These are phyloP conservation scores for Drosophila parabipectinata DNA, from an alignment of 1,140 invertebrate genomes.

Conservation along the genomic window DNA sequence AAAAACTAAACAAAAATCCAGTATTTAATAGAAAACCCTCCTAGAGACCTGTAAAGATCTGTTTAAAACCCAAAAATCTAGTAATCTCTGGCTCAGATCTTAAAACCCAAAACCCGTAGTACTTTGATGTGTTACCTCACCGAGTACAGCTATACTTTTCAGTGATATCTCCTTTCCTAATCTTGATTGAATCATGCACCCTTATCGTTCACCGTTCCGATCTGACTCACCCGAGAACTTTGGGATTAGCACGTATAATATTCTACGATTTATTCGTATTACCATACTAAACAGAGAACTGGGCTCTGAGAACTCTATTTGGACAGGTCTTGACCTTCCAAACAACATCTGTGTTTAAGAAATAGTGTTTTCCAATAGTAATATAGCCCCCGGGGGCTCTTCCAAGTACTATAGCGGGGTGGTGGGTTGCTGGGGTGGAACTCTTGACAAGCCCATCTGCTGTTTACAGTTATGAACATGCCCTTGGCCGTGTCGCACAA, in stretches of 20 bases:
- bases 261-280: no score
- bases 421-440: neutral
- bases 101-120: neutral
- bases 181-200: conserved; percentile 29
- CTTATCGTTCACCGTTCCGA: conserved; percentile 19
- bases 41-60: no score
- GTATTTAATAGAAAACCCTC: no score
- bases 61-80: no score
- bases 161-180: conserved; percentile 4
- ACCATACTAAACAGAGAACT: no score
- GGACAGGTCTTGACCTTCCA: neutral
- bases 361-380: neutral
- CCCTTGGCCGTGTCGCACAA: conserved; percentile 48
- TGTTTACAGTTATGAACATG: conserved; percentile 57
- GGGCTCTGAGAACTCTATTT: no score
- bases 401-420: neutral
- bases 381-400: neutral
- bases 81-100: neutral
- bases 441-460: conserved; percentile 11
- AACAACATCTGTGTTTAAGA: neutral
- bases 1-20: no score
- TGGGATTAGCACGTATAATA: conserved; percentile 11
- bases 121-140: neutral
- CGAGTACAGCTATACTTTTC: neutral
- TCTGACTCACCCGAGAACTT: conserved; percentile 16